phyloP scores from a whole-genome alignment of 2,888 invertebrate genomes.

The Drosophila algonquin region DNA sequence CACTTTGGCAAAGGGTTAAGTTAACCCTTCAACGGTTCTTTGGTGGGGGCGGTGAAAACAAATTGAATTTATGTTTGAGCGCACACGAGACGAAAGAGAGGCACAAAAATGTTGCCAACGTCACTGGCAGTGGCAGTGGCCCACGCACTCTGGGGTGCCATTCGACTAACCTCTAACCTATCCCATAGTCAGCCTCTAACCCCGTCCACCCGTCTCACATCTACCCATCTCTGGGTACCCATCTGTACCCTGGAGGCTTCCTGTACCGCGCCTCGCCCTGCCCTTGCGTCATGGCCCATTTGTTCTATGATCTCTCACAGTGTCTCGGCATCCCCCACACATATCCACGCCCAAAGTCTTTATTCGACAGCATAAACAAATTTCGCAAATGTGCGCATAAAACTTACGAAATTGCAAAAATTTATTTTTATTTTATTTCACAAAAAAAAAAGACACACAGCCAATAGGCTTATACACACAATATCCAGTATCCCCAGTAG shows the following conservation, averaged over 20 bases:
- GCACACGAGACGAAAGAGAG: slow-evolving; percentile 12
- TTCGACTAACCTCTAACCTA: slow-evolving; percentile 1
- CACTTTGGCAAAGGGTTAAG: slow-evolving; percentile 6
- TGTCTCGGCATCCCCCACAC: background rate
- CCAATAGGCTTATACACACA: background rate
- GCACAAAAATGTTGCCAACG: slow-evolving; percentile 42
- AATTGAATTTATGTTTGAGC: slow-evolving; percentile 56
- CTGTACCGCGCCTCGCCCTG: background rate
- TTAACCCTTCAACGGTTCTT: slow-evolving; percentile 28
- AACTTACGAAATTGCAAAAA: slow-evolving; percentile 75
- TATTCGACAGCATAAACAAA: slow-evolving; percentile 58
- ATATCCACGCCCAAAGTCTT: slow-evolving; percentile 1
- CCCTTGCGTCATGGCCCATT: slow-evolving; percentile 36
- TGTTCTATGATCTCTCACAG: slow-evolving; percentile 34
- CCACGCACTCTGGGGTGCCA: slow-evolving; percentile 27
- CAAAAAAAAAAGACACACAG: slow-evolving; percentile 12
- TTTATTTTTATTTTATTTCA: slow-evolving; percentile 68
- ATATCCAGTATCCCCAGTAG: background rate
- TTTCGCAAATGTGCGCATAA: slow-evolving; percentile 74
- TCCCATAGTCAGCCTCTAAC: background rate
- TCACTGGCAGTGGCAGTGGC: slow-evolving; percentile 32
- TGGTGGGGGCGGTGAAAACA: slow-evolving; percentile 21
- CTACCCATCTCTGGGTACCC: background rate
- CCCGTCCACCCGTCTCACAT: background rate
- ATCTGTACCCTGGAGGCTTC: slow-evolving; percentile 19